Conservation (phyloP, 2,113 vertebrate species). For the Brachionichthys hirsutus region DNA sequence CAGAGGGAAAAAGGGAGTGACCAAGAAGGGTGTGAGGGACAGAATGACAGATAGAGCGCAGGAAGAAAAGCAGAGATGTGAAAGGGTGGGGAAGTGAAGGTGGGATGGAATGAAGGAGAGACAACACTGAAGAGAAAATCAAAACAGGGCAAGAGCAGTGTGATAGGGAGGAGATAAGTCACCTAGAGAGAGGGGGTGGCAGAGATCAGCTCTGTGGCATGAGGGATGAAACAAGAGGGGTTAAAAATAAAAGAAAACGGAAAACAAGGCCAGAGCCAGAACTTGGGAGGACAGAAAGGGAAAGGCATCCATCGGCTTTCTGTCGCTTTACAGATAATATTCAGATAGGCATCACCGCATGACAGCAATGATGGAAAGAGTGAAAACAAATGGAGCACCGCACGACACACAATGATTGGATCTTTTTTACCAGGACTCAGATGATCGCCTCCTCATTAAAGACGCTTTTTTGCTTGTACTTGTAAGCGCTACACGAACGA, state of each 20-base stretch:
- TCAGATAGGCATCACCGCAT: constrained; percentile 3
- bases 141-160: constrained; percentile 51
- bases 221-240: constrained; percentile 34
- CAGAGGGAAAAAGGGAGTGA: constrained; percentile 67
- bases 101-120: constrained; percentile 36
- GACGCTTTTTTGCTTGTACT: constrained; percentile 25
- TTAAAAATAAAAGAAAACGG: constrained; percentile 49
- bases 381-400: constrained; percentile 10
- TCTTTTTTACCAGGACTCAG: constrained; percentile 22
- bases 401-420: constrained; percentile 9
- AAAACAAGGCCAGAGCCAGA: constrained; percentile 35
- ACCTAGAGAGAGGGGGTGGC: constrained; percentile 56
- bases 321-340: constrained; percentile 19
- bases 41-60: constrained; percentile 65
- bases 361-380: neutral
- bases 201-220: constrained; percentile 52
- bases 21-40: constrained; percentile 64
- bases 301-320: constrained; percentile 43
- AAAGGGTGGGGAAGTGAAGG: constrained; percentile 9
- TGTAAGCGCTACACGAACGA: constrained; percentile 28
- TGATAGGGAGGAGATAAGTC: constrained; percentile 67
- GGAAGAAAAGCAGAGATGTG: constrained; percentile 74
- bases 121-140: constrained; percentile 66
- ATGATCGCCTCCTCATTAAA: constrained; percentile 38
- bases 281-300: constrained; percentile 21